Conservation (phyloP, 2,888 invertebrate genomes). For the Holacanthella duospinosa region DNA sequence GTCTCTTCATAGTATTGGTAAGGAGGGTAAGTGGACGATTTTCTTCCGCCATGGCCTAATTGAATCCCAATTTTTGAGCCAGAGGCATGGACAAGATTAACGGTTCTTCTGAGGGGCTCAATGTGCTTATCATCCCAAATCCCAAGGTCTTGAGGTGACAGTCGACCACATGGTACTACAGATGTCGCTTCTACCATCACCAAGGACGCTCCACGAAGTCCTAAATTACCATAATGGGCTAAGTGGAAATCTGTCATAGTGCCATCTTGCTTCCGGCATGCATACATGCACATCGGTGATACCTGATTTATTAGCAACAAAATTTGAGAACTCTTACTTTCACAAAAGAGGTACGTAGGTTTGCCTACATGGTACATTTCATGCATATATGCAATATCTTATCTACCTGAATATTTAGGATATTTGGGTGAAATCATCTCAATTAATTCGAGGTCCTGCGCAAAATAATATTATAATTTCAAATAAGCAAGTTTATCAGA, state of each 20-base stretch:
- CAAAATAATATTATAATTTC: too few relatives aligned
- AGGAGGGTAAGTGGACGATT: constrained; percentile 8
- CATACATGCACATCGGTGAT: constrained; percentile 15
- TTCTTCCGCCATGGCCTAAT: constrained; percentile 12
- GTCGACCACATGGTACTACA: constrained; percentile 9
- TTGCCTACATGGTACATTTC: too few relatives aligned
- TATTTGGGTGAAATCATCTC: too few relatives aligned
- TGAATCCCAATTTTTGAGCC: constrained; percentile 8
- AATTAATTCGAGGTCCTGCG: too few relatives aligned
- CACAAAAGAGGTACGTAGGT: too few relatives aligned
- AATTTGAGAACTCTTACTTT: too few relatives aligned
- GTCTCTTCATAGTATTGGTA: constrained; percentile 10
- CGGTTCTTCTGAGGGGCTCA: not conserved
- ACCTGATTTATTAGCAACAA: constrained; percentile 7
- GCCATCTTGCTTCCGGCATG: constrained; percentile 12
- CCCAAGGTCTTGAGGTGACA: constrained; percentile 9
- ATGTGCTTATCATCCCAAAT: constrained; percentile 9
- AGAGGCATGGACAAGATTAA: not conserved
- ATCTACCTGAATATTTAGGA: too few relatives aligned
- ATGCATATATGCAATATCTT: too few relatives aligned
- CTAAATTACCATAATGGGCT: constrained; percentile 13
- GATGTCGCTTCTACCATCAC: constrained; percentile 10
- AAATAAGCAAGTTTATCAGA: too few relatives aligned
- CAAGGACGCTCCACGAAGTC: constrained; percentile 9
- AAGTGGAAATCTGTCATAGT: constrained; percentile 12